These are phyloP conservation scores for Pseudomugil gertrudae DNA, from an alignment of 2,797 vertebrate genomes.

Conservation along the genomic window DNA sequence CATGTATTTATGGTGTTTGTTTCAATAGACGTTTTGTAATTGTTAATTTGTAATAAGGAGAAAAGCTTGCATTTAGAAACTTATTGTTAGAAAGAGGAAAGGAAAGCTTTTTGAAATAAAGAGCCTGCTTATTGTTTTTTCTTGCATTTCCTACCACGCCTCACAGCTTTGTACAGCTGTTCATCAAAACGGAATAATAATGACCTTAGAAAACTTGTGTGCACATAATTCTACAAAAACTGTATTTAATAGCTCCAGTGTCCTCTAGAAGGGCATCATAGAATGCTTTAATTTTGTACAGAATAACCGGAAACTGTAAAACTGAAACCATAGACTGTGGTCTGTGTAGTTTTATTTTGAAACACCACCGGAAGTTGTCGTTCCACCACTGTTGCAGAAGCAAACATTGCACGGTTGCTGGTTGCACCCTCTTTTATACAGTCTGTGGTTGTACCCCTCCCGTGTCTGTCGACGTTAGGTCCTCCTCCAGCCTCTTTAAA, in stretches of 20 bases:
- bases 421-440: too few species aligned
- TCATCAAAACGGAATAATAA: too few species aligned
- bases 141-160: not conserved
- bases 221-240: not conserved
- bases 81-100: too few species aligned
- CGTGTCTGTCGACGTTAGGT: conserved; percentile 50
- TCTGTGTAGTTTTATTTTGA: conserved; percentile 40
- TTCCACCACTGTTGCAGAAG: not conserved
- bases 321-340: not conserved
- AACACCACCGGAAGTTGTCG: not conserved
- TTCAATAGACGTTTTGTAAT: too few species aligned
- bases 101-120: not conserved
- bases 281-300: conserved; percentile 40
- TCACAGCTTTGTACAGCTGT: not conserved
- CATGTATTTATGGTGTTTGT: too few species aligned
- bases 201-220: too few species aligned
- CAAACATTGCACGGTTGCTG: not conserved
- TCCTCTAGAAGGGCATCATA: too few species aligned
- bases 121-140: not conserved
- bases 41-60: too few species aligned
- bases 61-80: too few species aligned
- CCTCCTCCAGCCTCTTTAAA: conserved; percentile 65
- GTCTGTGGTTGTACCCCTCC: too few species aligned
- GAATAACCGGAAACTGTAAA: not conserved
- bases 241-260: not conserved